phyloP scores from a whole-genome alignment of 2,888 invertebrate genomes.

The Agonopterix alstromeriana region DNA sequence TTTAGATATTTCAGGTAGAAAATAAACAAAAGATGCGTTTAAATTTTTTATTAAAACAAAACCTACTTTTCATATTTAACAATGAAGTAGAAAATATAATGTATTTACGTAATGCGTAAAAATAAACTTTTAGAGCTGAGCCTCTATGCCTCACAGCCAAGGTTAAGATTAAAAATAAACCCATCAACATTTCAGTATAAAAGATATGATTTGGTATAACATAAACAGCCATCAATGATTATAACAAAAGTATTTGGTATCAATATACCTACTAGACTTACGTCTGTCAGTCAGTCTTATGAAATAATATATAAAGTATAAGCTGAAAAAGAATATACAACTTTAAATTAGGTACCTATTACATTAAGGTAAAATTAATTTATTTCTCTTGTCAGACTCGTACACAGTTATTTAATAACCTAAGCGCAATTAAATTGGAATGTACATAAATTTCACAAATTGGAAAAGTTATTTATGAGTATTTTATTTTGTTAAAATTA shows the following conservation, averaged over 20 bases:
- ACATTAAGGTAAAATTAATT: too few relatives aligned
- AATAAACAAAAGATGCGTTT: background rate
- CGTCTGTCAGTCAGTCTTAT: slow-evolving; percentile 53
- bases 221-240: background rate
- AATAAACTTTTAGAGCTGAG: slow-evolving; percentile 20
- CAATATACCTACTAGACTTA: slow-evolving; percentile 30
- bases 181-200: slow-evolving; percentile 1
- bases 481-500: slow-evolving; percentile 18
- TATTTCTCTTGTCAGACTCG: too few relatives aligned
- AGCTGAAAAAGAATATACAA: background rate
- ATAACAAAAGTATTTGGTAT: slow-evolving; percentile 21
- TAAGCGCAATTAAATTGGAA: background rate
- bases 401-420: background rate
- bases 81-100: background rate
- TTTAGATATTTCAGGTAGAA: background rate
- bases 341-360: too few relatives aligned
- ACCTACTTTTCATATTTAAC: slow-evolving; percentile 9
- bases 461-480: slow-evolving; percentile 28
- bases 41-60: slow-evolving; percentile 6
- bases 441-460: slow-evolving; percentile 14
- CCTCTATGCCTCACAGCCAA: slow-evolving; percentile 59
- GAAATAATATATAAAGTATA: slow-evolving; percentile 36
- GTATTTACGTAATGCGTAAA: slow-evolving; percentile 7
- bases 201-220: background rate
- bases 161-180: slow-evolving; percentile 22